Percentiles rank a stretch among this genome's conserved stretches.
These are phyloP conservation scores for Eristalinus aeneus DNA, from an alignment of 2,888 invertebrate genomes.

Conservation along the genomic window DNA sequence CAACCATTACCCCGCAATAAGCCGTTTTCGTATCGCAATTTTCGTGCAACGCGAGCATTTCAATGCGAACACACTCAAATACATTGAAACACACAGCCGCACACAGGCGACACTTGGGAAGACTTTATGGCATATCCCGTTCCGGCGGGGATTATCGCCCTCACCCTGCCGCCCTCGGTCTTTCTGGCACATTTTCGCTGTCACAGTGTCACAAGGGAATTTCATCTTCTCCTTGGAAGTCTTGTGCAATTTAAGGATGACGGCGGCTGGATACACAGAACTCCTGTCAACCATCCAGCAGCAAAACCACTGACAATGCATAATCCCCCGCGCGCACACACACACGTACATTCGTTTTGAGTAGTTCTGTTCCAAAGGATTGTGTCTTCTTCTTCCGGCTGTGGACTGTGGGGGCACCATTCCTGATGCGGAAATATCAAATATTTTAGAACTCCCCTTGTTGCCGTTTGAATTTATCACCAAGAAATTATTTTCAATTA, in stretches of 20 bases:
- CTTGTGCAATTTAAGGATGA: constrained; percentile 67
- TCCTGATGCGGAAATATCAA: constrained; percentile 1
- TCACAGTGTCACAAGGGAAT: constrained; percentile 65
- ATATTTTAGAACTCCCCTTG: not conserved
- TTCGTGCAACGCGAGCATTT: constrained; percentile 63
- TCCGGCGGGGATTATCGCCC: constrained; percentile 41
- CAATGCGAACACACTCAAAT: constrained; percentile 26
- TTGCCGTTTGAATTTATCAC: constrained; percentile 24
- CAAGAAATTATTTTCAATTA: constrained; percentile 62
- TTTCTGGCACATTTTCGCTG: constrained; percentile 64
- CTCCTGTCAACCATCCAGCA: not conserved
- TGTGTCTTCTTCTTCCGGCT: constrained; percentile 13
- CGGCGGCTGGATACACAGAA: constrained; percentile 34
- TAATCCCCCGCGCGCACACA: constrained; percentile 38
- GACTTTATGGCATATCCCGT: constrained; percentile 52
- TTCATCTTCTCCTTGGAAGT: constrained; percentile 53
- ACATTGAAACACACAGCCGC: not conserved
- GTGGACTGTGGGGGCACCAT: not conserved
- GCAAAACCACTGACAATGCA: constrained; percentile 58
- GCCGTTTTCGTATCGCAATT: constrained; percentile 49
- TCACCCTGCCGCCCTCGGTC: constrained; percentile 27
- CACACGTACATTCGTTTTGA: not conserved
- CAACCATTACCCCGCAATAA: not conserved
- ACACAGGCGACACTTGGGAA: not conserved
- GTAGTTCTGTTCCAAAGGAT: constrained; percentile 45